Conservation (phyloP, 2,797 vertebrate genomes). For the Xiphophorus birchmanni region DNA sequence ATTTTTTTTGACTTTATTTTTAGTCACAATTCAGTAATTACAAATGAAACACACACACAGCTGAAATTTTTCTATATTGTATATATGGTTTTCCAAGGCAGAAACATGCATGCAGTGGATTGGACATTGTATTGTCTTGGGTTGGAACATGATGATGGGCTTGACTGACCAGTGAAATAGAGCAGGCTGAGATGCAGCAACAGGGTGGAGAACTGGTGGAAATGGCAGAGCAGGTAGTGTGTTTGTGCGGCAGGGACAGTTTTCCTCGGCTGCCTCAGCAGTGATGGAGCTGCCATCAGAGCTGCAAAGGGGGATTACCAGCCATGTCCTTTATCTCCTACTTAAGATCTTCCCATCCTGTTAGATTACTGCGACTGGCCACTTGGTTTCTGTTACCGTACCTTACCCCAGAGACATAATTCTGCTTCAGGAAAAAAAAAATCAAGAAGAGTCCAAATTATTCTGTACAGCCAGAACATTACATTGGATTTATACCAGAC, state of each 20-base stretch:
- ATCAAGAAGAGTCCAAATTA: background rate
- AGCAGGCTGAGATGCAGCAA: conserved; percentile 28
- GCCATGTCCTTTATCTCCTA: conserved; percentile 55
- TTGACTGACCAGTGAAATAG: conserved; percentile 60
- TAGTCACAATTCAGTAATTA: background rate
- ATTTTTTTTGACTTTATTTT: background rate
- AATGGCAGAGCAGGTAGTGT: background rate
- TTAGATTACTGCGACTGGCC: conserved; percentile 41
- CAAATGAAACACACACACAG: background rate
- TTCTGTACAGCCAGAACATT: background rate
- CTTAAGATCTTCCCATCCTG: conserved; percentile 58
- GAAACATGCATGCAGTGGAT: conserved; percentile 7
- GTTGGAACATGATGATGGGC: conserved; percentile 55
- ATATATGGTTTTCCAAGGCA: background rate
- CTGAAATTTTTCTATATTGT: background rate
- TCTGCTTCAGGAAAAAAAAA: background rate
- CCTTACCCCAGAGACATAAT: conserved; percentile 25
- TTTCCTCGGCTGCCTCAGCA: conserved; percentile 28
- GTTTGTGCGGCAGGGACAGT: background rate
- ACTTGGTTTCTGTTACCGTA: conserved; percentile 3
- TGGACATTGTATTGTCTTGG: conserved; percentile 11
- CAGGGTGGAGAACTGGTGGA: background rate
- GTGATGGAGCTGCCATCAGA: conserved; percentile 59
- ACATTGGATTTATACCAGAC: background rate
- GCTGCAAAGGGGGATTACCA: conserved; percentile 56